Evolutionary conservation across 2,797 vertebrate genomes (phyloP).

Genomic region (Phrynocephalus guinanensis): DNA sequence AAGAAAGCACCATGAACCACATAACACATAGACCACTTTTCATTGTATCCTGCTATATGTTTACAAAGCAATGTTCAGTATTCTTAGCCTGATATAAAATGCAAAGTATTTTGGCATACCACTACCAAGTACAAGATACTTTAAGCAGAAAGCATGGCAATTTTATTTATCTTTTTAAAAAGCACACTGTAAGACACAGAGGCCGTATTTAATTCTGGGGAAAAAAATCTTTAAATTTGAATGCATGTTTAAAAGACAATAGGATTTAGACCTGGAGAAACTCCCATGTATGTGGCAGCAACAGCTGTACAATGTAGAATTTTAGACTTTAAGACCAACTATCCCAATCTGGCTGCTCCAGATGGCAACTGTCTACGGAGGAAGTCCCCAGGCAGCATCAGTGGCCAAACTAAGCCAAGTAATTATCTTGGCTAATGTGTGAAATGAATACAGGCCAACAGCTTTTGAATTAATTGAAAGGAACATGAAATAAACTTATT

Average conservation of each 20-base stretch:
- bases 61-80: not conserved
- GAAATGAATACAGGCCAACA: constrained; percentile 4
- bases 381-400: not conserved
- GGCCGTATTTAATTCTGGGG: not conserved
- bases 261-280: not conserved
- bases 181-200: not conserved
- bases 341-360: constrained; percentile 39
- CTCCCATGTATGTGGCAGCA: not conserved
- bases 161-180: not conserved
- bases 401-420: constrained; percentile 39
- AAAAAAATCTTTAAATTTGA: constrained; percentile 10
- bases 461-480: not conserved
- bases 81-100: not conserved
- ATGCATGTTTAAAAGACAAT: fast-evolving
- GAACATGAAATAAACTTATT: not conserved
- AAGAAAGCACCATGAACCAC: not conserved
- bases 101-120: not conserved
- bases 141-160: not conserved
- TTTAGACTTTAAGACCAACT: not conserved
- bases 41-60: not conserved
- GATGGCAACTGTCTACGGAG: constrained; percentile 50
- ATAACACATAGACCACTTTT: not conserved
- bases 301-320: constrained; percentile 52
- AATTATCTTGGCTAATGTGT: constrained; percentile 18
- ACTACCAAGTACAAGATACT: not conserved